Base-by-base conservation (phyloP, 2,797 vertebrate genomes). In the Protosalanx chinensis region DNA sequence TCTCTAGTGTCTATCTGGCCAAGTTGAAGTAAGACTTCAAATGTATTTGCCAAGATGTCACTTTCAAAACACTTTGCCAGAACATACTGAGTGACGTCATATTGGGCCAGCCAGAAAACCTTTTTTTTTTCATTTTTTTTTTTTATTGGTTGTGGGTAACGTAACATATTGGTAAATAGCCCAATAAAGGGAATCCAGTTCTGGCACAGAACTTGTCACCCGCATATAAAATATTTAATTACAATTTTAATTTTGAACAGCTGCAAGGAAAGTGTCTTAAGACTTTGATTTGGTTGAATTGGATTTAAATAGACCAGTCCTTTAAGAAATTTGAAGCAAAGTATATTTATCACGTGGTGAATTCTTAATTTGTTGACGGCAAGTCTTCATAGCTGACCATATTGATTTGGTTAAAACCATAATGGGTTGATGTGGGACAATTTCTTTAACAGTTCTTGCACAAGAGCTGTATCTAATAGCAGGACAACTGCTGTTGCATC, bases 301-400 rank as follows among this genome's bases (percentile, higher is more conserved):
- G 72, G 15, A 75, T 87, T 81, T 83, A 88, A 81, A 72, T 79
- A 68, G 72, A 75, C 81, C 82, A 88, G 84, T 85, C 86, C 72
- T 73, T 37, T 27, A 68, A 73, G 64, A 62, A 62, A 60, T 58
- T 61, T 62, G 72, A 61, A 51, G 64, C 74, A 51, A 56, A 63
- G 6, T 1, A 70, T 59, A 67, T 73, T 65, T 51, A 68, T 63
- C n/a, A 33, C 37, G 27, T 66, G 49, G 33, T 72, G 18, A 78
- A n/a, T 35, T 56, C 20, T 57, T 66, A 6, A 60, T 68, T 67
- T 71, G 7, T 41, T 16, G n/a, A 41, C 57, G 63, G 71, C 33
- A 71, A 70, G 35, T 70, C 64, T 64, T 56, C 29, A 46, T 46
- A 4, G 32, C 76, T 33, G 51, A 65, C 56, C 68, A 37, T 37